These are phyloP conservation scores for Gymnothorax reevesii DNA, from an alignment of 2,797 vertebrate species.

Conservation along the genomic window DNA sequence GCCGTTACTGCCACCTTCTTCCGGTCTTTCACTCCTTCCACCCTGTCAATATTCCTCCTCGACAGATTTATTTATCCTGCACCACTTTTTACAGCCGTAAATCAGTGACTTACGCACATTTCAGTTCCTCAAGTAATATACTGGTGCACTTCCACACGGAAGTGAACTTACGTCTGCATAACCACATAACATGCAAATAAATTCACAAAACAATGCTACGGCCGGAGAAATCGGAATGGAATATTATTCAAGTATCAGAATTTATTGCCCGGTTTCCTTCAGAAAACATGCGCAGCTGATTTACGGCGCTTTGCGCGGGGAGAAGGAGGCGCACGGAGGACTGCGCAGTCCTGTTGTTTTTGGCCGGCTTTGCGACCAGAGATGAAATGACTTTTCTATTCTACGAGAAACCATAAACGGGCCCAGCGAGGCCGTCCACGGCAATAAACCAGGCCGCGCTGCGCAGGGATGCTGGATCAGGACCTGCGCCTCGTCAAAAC, in stretches of 20 bases:
- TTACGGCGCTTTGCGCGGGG: constrained; percentile 20
- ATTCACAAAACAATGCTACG: constrained; percentile 15
- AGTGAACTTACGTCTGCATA: background rate
- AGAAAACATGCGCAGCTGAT: constrained; percentile 23
- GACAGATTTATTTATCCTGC: constrained; percentile 17
- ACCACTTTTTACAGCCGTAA: constrained; percentile 18
- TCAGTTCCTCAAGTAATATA: constrained; percentile 16
- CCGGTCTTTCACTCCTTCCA: background rate
- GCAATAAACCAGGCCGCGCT: background rate
- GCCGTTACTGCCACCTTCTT: background rate
- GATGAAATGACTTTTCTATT: constrained; percentile 28
- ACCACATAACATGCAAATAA: constrained; percentile 19
- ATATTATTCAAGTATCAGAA: background rate
- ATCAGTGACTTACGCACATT: constrained; percentile 19
- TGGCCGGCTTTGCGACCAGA: constrained; percentile 30
- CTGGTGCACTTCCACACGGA: background rate
- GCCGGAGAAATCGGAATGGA: constrained; percentile 10
- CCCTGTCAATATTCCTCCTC: background rate
- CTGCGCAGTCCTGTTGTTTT: constrained; percentile 34
- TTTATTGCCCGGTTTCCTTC: constrained; percentile 12
- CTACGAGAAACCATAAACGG: constrained; percentile 39
- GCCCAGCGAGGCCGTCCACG: constrained; percentile 12
- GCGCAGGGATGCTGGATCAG: constrained; percentile 1
- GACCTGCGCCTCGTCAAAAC: constrained; percentile 9
- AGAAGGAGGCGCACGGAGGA: background rate